phyloP scores from a whole-genome alignment of 2,888 invertebrate species.

The Orthosia cruda region DNA sequence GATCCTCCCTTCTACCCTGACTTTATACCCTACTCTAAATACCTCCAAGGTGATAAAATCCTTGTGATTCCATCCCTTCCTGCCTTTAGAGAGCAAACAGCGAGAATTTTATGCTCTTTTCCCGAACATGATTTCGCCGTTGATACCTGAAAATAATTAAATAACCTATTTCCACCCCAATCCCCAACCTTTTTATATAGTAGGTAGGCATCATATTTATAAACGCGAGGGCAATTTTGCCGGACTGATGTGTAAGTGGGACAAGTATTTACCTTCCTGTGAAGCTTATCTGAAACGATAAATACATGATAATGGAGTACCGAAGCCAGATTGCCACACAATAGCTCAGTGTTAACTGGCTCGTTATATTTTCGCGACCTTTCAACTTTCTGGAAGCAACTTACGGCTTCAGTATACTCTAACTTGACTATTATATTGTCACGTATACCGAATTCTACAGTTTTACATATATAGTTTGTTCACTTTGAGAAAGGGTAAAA shows the following conservation, averaged over 20 bases:
- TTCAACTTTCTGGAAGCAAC: conserved; percentile 26
- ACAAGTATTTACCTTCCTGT: conserved; percentile 24
- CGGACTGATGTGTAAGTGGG: conserved; percentile 42
- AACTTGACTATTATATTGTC: conserved; percentile 23
- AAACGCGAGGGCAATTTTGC: conserved; percentile 31
- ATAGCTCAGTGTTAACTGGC: conserved; percentile 47
- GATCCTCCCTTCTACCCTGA: too few relatives aligned
- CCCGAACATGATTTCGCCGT: not conserved
- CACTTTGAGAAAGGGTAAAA: conserved; percentile 33
- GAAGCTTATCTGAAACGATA: conserved; percentile 35
- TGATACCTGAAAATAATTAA: conserved; percentile 25
- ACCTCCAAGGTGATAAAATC: too few relatives aligned
- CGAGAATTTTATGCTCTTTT: not conserved
- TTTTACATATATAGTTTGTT: conserved; percentile 36
- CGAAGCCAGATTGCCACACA: conserved; percentile 43
- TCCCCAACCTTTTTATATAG: conserved; percentile 3
- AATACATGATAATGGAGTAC: conserved; percentile 32
- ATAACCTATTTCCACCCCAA: conserved; percentile 5
- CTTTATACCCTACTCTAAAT: not conserved
- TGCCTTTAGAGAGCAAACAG: not conserved
- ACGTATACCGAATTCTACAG: conserved; percentile 28
- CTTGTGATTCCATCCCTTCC: not conserved
- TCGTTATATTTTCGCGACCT: conserved; percentile 47
- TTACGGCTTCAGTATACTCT: conserved; percentile 30
- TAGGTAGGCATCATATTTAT: conserved; percentile 30